phyloP scores from a whole-genome alignment of 1,140 invertebrate genomes.

The Plodia interpunctella region DNA sequence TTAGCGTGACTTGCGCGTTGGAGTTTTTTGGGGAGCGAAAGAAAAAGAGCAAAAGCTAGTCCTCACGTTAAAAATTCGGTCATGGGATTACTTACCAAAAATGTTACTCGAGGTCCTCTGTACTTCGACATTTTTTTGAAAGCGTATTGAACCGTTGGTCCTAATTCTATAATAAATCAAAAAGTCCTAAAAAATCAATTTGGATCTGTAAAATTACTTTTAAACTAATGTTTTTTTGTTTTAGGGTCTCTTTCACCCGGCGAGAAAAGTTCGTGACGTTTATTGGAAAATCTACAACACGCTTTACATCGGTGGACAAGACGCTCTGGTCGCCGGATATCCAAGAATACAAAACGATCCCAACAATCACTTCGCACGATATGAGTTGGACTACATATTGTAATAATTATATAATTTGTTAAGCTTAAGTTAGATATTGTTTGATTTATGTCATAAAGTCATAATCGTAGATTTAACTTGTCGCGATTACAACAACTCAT shows the following conservation, averaged over 20 bases:
- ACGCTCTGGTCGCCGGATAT: conserved; percentile 98
- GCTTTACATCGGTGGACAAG: conserved; percentile 98
- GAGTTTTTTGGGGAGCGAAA: no score
- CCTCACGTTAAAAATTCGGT: no score
- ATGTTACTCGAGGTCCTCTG: no score
- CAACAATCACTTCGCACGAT: conserved; percentile 96
- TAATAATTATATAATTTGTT: conserved; percentile 35
- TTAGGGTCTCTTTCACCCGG: conserved; percentile 98
- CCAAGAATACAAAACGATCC: conserved; percentile 96
- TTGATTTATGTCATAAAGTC: conserved; percentile 10
- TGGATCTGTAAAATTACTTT: no score
- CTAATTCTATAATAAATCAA: no score
- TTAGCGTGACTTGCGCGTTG: no score
- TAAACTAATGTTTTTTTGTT: conserved; percentile 44
- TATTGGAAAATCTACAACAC: conserved; percentile 99
- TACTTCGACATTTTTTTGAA: no score
- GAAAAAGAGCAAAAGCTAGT: no score
- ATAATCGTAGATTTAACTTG: background rate
- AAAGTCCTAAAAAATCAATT: no score
- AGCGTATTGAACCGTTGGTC: no score
- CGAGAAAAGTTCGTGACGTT: conserved; percentile 98
- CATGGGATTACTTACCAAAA: no score
- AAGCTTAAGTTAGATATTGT: background rate
- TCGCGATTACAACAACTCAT: background rate
- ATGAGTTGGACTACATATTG: conserved; percentile 94